A percentile compares a stretch with the other conserved stretches of the same genome.
Evolutionary conservation across 2,113 vertebrate species (phyloP).

Genomic region (Garra rufa): DNA sequence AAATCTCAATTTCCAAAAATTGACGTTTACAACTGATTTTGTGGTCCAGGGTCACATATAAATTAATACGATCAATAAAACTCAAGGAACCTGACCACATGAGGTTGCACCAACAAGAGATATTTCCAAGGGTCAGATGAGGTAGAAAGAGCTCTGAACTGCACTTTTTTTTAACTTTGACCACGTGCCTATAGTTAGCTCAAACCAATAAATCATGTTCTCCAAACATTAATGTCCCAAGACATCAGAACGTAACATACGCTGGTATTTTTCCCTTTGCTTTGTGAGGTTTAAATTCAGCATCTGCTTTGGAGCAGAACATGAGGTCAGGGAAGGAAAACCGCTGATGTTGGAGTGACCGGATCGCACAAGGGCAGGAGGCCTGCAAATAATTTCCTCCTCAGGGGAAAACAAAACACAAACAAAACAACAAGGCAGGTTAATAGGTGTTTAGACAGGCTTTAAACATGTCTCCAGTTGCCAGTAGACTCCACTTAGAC

Average conservation of each 20-base stretch:
- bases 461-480: conserved; percentile 64
- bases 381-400: conserved; percentile 71
- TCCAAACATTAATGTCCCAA: not conserved
- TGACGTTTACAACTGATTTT: too few relatives aligned
- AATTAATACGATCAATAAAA: not conserved
- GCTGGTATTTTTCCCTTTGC: not conserved
- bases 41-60: too few relatives aligned
- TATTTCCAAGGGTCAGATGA: not conserved
- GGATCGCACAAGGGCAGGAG: conserved; percentile 35
- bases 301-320: conserved; percentile 56
- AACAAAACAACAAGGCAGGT: conserved; percentile 66
- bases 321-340: conserved; percentile 63
- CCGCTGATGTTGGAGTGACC: conserved; percentile 54
- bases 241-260: not conserved
- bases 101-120: not conserved
- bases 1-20: too few relatives aligned
- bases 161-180: not conserved
- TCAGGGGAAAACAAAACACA: conserved; percentile 64
- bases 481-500: conserved; percentile 24
- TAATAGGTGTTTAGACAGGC: conserved; percentile 68
- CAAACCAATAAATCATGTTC: not conserved
- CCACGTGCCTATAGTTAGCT: not conserved
- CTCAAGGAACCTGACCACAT: not conserved
- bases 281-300: conserved; percentile 43
- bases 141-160: not conserved